Conservation (phyloP, 2,797 vertebrate species). For the Pachyuromys duprasi region DNA sequence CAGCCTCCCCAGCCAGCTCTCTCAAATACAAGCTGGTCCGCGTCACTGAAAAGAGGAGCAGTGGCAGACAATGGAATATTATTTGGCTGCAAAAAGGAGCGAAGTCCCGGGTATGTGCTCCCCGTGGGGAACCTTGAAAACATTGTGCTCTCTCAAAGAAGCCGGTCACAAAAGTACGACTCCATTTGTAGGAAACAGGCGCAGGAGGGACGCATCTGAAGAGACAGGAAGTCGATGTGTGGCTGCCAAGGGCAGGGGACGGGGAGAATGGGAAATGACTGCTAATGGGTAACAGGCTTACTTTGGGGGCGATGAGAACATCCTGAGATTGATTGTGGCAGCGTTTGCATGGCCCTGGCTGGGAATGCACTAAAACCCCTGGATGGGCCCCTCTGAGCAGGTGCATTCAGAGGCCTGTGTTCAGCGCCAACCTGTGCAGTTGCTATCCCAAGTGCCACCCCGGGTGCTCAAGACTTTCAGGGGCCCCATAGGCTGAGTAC, state of each 20-base stretch:
- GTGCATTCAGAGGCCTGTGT: not conserved
- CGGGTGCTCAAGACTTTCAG: not conserved
- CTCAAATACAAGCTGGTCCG: not conserved
- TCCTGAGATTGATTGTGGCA: not conserved
- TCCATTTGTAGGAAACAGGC: not conserved
- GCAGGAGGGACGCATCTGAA: not conserved
- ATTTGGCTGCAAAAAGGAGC: conserved; percentile 60
- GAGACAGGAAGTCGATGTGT: conserved; percentile 37
- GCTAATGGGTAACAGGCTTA: conserved; percentile 2
- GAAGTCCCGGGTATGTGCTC: not conserved
- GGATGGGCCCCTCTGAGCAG: not conserved
- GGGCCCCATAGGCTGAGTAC: rapidly evolving
- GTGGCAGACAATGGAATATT: conserved; percentile 48
- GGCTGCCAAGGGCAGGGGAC: not conserved
- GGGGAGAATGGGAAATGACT: not conserved
- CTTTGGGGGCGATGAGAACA: not conserved
- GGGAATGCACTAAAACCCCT: not conserved
- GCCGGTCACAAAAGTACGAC: not conserved
- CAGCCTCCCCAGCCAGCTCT: not conserved
- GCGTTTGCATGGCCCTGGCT: not conserved
- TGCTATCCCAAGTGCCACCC: not conserved
- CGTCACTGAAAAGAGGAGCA: not conserved
- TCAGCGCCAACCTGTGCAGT: not conserved
- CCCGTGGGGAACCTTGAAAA: not conserved
- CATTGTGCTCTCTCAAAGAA: not conserved